Percentiles rank a stretch among this genome's conserved stretches.
Evolutionary conservation across 1,140 invertebrate species (phyloP).

Genomic region (Heliconius hewitsoni): DNA sequence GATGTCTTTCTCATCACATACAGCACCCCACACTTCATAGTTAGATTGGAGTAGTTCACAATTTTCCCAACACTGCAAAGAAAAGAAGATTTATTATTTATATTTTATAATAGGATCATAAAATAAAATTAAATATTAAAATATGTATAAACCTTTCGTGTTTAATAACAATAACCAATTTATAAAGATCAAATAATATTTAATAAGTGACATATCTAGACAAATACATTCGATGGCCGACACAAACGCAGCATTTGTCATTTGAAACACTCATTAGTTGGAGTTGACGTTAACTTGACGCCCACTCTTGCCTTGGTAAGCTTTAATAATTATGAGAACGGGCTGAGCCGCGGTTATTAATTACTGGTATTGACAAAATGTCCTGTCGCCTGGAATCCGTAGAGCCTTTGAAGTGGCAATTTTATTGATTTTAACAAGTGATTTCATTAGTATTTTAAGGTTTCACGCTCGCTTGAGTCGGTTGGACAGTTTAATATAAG

Average conservation of each 20-base stretch:
- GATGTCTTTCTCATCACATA: constrained; percentile 86
- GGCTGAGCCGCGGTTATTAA: constrained; percentile 66
- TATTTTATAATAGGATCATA: neutral
- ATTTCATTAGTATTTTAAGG: constrained; percentile 40
- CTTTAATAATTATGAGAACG: constrained; percentile 77
- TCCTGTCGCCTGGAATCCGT: constrained; percentile 53
- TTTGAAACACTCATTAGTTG: constrained; percentile 74
- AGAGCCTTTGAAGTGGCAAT: constrained; percentile 59
- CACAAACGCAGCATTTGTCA: constrained; percentile 75
- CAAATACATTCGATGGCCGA: constrained; percentile 54
- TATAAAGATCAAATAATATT: constrained; percentile 27
- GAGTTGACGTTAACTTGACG: constrained; percentile 76
- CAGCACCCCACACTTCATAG: constrained; percentile 86
- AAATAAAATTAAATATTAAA: no score
- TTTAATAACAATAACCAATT: neutral
- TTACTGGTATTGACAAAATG: constrained; percentile 76
- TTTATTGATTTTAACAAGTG: constrained; percentile 57
- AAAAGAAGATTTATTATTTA: constrained; percentile 40
- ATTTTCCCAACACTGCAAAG: constrained; percentile 90
- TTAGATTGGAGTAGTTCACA: constrained; percentile 89
- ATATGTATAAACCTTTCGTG: neutral
- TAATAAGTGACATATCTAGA: constrained; percentile 44
- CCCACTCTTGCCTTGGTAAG: constrained; percentile 64
- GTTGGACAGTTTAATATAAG: neutral
- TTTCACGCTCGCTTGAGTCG: constrained; percentile 35